Conservation (phyloP, 2,797 vertebrate species). For the Nannoperca australis region DNA sequence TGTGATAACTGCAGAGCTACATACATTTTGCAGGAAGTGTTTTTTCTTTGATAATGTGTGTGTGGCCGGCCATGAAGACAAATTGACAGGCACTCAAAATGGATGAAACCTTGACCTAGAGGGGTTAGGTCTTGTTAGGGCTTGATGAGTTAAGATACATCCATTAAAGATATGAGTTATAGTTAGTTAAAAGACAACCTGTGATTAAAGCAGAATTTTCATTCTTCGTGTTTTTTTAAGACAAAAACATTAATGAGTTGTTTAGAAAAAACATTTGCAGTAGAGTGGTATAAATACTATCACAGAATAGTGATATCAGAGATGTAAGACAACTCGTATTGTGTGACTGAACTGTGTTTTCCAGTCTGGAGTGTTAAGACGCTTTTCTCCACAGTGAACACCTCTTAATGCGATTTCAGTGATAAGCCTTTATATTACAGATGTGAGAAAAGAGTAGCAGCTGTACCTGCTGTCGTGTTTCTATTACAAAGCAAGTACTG, state of each 20-base stretch:
- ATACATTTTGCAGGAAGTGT: conserved; percentile 6
- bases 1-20: conserved; percentile 8
- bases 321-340: background rate
- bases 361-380: conserved; percentile 16
- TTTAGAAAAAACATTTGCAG: conserved; percentile 4
- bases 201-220: background rate
- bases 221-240: background rate
- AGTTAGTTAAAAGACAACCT: background rate
- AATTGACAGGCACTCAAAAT: background rate
- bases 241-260: conserved; percentile 6
- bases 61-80: background rate
- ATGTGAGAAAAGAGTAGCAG: conserved; percentile 37
- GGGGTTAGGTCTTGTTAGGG: background rate
- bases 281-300: conserved; percentile 3
- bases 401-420: conserved; percentile 33
- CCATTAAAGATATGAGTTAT: conserved; percentile 9
- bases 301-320: conserved; percentile 4
- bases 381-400: background rate
- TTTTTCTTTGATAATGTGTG: conserved; percentile 17
- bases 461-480: conserved; percentile 30
- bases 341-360: conserved; percentile 30
- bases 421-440: conserved; percentile 48
- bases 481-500: conserved; percentile 22
- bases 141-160: conserved; percentile 7
- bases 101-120: conserved; percentile 13